A percentile compares a stretch with the other conserved stretches of the same genome.
These are phyloP conservation scores for Argentina silus DNA, from an alignment of 2,797 vertebrate species.

Conservation along the genomic window DNA sequence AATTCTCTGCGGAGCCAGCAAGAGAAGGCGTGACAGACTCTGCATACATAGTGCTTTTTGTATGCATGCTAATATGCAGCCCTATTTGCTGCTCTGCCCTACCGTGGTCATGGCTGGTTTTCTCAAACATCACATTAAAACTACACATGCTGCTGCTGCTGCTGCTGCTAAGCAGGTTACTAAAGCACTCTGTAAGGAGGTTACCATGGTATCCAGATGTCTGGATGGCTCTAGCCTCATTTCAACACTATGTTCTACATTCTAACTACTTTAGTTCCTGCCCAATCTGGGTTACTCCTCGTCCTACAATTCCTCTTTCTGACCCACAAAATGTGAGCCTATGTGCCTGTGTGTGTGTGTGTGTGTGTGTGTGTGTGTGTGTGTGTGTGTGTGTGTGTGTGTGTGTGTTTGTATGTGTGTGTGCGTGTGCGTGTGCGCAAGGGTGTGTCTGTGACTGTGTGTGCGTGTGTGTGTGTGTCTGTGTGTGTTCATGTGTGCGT, in stretches of 20 bases:
- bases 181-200: conserved; percentile 51
- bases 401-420: conserved; percentile 2
- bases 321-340: conserved; percentile 13
- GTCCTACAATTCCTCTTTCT: conserved; percentile 43
- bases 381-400: conserved; percentile 7
- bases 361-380: conserved; percentile 14
- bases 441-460: too few species aligned
- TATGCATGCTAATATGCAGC: conserved; percentile 39
- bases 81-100: conserved; percentile 48
- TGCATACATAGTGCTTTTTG: conserved; percentile 10
- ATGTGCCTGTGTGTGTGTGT: conserved; percentile 16
- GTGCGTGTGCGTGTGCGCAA: too few species aligned
- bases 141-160: conserved; percentile 43
- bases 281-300: conserved; percentile 36
- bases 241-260: conserved; percentile 66
- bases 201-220: conserved; percentile 65
- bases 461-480: not conserved
- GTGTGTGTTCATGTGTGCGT: too few species aligned
- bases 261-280: conserved; percentile 56
- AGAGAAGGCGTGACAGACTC: conserved; percentile 17
- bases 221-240: conserved; percentile 51
- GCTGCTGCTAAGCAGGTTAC: conserved; percentile 61
- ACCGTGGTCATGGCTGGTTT: conserved; percentile 50
- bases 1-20: not conserved
- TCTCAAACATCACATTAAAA: conserved; percentile 40